Evolutionary conservation across 2,888 invertebrate genomes (phyloP), one percentile per base, ranked within the genome.

Genomic region (Lithodes maja): DNA sequence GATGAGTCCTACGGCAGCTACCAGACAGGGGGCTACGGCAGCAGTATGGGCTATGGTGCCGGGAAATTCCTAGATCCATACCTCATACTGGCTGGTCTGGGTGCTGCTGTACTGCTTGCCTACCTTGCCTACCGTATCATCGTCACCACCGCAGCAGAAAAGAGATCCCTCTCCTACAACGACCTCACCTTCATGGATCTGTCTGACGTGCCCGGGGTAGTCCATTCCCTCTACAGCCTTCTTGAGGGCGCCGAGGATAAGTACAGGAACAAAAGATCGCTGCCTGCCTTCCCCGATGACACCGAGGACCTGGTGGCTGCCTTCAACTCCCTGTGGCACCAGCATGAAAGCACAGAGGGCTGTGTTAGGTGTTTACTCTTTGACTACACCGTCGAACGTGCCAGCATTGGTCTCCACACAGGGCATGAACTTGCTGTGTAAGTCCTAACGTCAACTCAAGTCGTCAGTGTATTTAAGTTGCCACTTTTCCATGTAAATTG

Each of bases 51-150:
- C 15, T 88, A 90, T 82, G 82, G 71, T 33, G 79, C 84, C 5
- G 85, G 86, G 7, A 54, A 79, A 15, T 52, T 83, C 61, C 52
- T 91, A 33, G 91, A 91, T 69, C 91, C 91, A 7, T 91, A 91
- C 75, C 84, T 91, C 33, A 89, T 91, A 69, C 80, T 91, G 17
- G 91, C 85, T 7, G 91, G 91, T 2, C 79, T 91, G 17, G 91
- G 91, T 2, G 89, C 91, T 5, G 89, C 91, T 3, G 89, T 88
- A 17, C 71, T 91, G 50, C 69, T 91, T 3, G 91, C 91, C 68
- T 91, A 80, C 85, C 53, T 91, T 17, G 91, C 91, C 55, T 91
- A 86, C 83, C 85, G 84, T 5, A 74, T 91, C 83, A 74, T 91
- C 15, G 89, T 80, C 15, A 91, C 91, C 55, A 89, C 86, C 12